Conservation (phyloP, 2,888 invertebrate genomes). For the Pandemis cinnamomeana region DNA sequence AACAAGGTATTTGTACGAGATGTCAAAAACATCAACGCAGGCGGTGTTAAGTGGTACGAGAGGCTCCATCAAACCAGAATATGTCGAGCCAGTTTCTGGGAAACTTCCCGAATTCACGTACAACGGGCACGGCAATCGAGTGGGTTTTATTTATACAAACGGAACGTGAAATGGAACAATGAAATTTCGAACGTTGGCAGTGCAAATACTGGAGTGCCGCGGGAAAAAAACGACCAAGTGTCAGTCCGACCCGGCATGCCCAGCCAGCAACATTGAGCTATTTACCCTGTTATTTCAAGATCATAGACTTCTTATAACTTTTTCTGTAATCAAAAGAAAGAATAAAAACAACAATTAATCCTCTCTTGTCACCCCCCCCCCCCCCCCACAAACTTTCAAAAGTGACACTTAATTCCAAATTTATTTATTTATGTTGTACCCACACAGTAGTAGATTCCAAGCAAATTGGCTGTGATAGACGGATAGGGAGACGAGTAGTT, state of each 20-base stretch:
- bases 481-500: no score
- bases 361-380: no score
- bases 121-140: slow-evolving; percentile 13
- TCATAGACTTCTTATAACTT: no score
- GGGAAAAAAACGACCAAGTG: neutral
- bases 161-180: slow-evolving; percentile 7
- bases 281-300: no score
- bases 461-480: no score
- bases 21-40: neutral
- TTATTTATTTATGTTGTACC: no score
- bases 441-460: no score
- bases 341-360: no score
- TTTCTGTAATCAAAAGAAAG: no score
- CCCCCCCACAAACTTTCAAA: no score
- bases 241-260: neutral
- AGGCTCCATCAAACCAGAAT: neutral
- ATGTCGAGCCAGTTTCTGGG: slow-evolving; percentile 12
- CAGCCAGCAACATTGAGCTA: no score
- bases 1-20: neutral
- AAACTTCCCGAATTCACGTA: slow-evolving; percentile 11
- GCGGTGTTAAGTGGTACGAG: neutral
- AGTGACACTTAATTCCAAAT: no score
- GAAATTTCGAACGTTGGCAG: slow-evolving; percentile 12
- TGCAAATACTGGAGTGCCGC: slow-evolving; percentile 6
- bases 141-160: slow-evolving; percentile 30